Evolutionary conservation across 2,797 vertebrate genomes (phyloP).

Genomic region (Scleropages formosus): DNA sequence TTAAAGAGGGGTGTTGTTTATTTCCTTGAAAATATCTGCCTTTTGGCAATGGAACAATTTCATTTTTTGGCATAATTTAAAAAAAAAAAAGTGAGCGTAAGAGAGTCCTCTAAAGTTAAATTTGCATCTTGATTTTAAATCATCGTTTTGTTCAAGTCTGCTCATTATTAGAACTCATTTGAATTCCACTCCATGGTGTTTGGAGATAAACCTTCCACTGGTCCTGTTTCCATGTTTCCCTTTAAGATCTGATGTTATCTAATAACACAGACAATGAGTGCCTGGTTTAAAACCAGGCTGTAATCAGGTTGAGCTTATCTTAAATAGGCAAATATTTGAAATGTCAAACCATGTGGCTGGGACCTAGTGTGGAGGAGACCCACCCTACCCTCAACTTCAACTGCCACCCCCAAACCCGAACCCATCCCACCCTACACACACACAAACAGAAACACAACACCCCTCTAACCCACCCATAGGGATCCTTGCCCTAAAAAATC

Average conservation of each 20-base stretch:
- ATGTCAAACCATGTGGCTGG: constrained; percentile 23
- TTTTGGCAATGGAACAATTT: too few relatives aligned
- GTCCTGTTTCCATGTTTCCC: neutral
- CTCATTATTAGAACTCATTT: neutral
- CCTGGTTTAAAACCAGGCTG: constrained; percentile 22
- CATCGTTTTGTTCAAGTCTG: too few relatives aligned
- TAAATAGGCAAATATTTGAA: constrained; percentile 34
- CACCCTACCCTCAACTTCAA: neutral
- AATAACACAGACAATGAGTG: constrained; percentile 8
- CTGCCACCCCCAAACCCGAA: neutral
- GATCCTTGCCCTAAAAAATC: too few relatives aligned
- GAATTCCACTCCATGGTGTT: neutral
- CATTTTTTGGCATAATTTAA: too few relatives aligned
- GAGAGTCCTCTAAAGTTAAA: too few relatives aligned
- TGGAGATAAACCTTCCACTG: neutral
- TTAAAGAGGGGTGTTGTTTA: too few relatives aligned
- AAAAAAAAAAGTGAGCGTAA: too few relatives aligned
- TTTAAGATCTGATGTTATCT: neutral
- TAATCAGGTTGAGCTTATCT: constrained; percentile 34
- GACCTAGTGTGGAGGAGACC: neutral
- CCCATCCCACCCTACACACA: too few relatives aligned
- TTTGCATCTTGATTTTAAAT: too few relatives aligned
- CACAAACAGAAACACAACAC: too few relatives aligned
- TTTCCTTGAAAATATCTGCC: too few relatives aligned
- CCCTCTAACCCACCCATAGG: too few relatives aligned